phyloP scores from a whole-genome alignment of 2,888 invertebrate species.

The Cetonia aurata region DNA sequence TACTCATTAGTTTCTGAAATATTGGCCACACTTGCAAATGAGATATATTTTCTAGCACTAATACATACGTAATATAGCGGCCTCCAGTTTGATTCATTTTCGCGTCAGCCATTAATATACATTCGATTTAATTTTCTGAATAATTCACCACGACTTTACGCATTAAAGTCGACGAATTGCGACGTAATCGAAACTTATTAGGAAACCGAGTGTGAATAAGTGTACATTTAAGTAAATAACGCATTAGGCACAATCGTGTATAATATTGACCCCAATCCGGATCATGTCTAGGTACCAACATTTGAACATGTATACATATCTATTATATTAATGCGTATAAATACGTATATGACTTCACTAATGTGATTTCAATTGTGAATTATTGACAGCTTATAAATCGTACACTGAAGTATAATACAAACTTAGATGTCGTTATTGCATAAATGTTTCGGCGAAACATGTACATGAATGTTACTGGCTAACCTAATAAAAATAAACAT shows the following conservation, averaged over 20 bases:
- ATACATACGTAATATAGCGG: constrained; percentile 4
- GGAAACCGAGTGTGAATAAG: constrained; percentile 5
- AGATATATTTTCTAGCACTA: constrained; percentile 4
- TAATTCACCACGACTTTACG: constrained; percentile 8
- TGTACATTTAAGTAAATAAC: constrained; percentile 18
- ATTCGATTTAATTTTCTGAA: constrained; percentile 10
- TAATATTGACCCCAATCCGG: constrained; percentile 22
- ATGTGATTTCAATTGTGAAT: constrained; percentile 26
- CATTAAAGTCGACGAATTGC: constrained; percentile 19
- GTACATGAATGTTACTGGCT: too few species aligned
- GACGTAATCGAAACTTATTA: neutral
- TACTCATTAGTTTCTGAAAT: neutral
- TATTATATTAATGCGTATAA: constrained; percentile 18
- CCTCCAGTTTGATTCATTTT: constrained; percentile 14
- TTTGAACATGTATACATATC: neutral
- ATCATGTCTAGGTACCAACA: neutral
- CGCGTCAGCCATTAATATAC: constrained; percentile 11
- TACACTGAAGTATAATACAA: neutral
- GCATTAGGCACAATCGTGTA: constrained; percentile 16
- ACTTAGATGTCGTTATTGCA: neutral
- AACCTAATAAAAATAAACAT: too few species aligned
- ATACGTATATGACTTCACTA: constrained; percentile 16
- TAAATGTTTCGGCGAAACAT: neutral
- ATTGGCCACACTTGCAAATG: neutral
- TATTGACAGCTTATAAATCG: constrained; percentile 21